These are phyloP conservation scores for Pseudocheirus occidentalis DNA, from an alignment of 2,797 vertebrate species.

Conservation along the genomic window DNA sequence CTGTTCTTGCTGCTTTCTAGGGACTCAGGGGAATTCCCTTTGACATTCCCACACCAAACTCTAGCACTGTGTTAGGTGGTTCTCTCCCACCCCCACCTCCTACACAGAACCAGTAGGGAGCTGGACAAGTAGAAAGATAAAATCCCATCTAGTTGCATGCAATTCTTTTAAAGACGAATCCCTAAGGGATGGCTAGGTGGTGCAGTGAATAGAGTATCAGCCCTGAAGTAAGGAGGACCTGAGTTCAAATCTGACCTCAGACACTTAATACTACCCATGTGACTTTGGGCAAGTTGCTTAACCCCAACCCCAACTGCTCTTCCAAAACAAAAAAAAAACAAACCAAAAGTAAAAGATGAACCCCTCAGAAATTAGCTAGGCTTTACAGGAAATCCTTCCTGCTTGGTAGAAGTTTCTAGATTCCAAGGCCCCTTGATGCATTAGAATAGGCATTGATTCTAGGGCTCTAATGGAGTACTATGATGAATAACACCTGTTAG, in stretches of 20 bases:
- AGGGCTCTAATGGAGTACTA: background rate
- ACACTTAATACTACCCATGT: no score
- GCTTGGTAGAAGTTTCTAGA: background rate
- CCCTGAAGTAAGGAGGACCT: no score
- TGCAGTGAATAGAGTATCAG: no score
- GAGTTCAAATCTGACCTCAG: no score
- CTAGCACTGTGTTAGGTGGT: background rate
- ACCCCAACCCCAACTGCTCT: no score
- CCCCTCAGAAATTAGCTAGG: background rate
- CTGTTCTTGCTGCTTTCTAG: background rate
- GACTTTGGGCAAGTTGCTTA: no score
- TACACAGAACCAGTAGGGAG: background rate
- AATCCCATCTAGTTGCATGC: no score
- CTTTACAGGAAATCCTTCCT: background rate
- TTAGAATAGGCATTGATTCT: background rate
- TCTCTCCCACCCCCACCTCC: background rate
- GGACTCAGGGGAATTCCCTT: background rate
- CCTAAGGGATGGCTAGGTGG: background rate
- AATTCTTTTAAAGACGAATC: background rate
- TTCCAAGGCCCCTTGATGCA: background rate
- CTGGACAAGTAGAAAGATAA: background rate
- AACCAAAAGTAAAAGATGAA: background rate
- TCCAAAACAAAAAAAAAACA: no score
- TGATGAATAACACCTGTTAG: background rate
- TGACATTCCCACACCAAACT: background rate